These are phyloP conservation scores for Oriolus oriolus DNA, from an alignment of 2,113 vertebrate species.

Conservation along the genomic window DNA sequence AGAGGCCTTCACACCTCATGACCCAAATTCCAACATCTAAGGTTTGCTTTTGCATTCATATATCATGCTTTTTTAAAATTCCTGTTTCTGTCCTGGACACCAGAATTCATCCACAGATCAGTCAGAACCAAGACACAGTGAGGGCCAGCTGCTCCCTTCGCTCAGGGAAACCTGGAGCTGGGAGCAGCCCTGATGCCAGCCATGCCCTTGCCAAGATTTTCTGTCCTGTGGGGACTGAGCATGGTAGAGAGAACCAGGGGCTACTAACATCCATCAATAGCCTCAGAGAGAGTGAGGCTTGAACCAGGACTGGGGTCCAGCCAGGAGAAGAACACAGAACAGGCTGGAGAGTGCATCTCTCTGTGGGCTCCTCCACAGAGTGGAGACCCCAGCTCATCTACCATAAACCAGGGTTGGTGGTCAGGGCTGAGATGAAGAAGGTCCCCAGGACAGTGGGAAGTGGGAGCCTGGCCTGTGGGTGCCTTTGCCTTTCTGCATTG, in stretches of 20 bases:
- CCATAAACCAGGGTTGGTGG: rapidly evolving
- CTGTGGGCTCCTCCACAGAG: background rate
- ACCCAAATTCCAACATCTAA: background rate
- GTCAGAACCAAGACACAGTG: rapidly evolving
- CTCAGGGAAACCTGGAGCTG: background rate
- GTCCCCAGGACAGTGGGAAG: too few relatives aligned
- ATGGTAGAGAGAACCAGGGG: background rate
- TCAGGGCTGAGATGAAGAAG: background rate
- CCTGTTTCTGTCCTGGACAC: background rate
- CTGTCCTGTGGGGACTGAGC: rapidly evolving
- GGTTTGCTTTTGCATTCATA: background rate
- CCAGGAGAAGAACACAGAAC: background rate
- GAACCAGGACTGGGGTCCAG: background rate
- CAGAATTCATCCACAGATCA: background rate
- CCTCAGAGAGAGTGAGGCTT: rapidly evolving
- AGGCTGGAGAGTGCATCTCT: background rate
- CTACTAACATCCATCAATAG: background rate
- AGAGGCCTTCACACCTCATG: background rate
- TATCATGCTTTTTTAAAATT: background rate
- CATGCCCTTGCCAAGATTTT: background rate
- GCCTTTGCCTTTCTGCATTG: background rate
- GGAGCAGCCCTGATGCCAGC: rapidly evolving
- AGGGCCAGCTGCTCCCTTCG: background rate
- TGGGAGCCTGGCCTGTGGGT: background rate
- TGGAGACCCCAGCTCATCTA: background rate